Percentiles rank a stretch among this genome's conserved stretches.
Evolutionary conservation across 1,140 invertebrate genomes (phyloP).

Genomic region (Leptopilina clavipes): DNA sequence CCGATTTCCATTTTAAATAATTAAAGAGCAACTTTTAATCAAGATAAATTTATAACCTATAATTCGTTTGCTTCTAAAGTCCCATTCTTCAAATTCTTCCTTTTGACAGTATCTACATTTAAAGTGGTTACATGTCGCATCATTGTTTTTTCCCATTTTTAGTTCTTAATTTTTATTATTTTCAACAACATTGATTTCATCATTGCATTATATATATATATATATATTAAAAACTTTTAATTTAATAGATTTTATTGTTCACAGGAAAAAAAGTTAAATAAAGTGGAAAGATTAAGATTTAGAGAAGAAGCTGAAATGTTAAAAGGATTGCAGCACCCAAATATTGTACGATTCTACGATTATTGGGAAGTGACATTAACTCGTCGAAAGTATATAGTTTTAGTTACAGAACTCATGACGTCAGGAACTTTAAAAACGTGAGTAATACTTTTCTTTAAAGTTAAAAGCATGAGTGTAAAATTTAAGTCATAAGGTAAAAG

Average conservation of each 20-base stretch:
- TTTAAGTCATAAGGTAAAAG: no score
- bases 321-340: conserved; percentile 99
- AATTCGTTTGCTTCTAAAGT: no score
- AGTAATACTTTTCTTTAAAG: conserved; percentile 65
- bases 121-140: no score
- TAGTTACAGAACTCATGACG: conserved; percentile 99
- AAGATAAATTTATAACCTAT: no score
- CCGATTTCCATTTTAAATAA: no score
- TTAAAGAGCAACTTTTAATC: no score
- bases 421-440: conserved; percentile 99
- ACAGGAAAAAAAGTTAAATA: conserved; percentile 91
- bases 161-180: conserved; percentile 32
- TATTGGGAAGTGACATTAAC: conserved; percentile 97
- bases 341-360: conserved; percentile 99
- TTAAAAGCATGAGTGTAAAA: no score
- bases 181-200: background rate
- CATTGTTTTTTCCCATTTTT: conserved; percentile 8
- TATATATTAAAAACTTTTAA: conserved; percentile 32
- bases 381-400: conserved; percentile 97
- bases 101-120: no score
- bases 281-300: conserved; percentile 94
- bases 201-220: background rate
- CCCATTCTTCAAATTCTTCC: no score
- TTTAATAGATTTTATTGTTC: conserved; percentile 47
- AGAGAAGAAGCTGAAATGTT: conserved; percentile 99